Evolutionary conservation across 2,888 invertebrate species (phyloP).

Genomic region (Pseudeuparius sepicola): DNA sequence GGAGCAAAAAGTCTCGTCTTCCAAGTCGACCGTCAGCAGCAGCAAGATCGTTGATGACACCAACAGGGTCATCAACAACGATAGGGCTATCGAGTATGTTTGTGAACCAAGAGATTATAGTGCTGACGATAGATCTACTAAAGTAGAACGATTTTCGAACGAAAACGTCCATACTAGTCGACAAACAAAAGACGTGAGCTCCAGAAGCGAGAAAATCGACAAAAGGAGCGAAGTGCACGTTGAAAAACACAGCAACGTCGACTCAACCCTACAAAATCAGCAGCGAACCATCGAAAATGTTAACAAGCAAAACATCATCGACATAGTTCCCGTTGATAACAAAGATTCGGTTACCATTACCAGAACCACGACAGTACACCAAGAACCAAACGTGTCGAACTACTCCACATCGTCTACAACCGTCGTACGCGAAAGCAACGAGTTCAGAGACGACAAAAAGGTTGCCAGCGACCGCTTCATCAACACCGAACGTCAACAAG

Average conservation of each 20-base stretch:
- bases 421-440: conserved; percentile 14
- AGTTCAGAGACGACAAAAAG: conserved; percentile 18
- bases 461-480: conserved; percentile 25
- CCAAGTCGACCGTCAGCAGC: background rate
- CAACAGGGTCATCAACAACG: background rate
- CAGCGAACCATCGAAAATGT: conserved; percentile 7
- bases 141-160: too few relatives aligned
- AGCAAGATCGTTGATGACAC: background rate
- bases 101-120: conserved; percentile 8
- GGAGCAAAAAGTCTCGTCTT: conserved; percentile 17
- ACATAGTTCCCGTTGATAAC: conserved; percentile 7
- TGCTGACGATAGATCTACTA: too few relatives aligned
- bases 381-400: too few relatives aligned
- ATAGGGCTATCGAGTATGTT: conserved; percentile 3
- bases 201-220: too few relatives aligned
- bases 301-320: conserved; percentile 9
- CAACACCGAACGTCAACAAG: conserved; percentile 26
- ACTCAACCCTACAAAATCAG: too few relatives aligned
- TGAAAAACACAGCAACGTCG: too few relatives aligned
- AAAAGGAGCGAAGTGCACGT: too few relatives aligned
- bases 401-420: conserved; percentile 19
- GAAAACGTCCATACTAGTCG: too few relatives aligned
- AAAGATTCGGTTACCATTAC: conserved; percentile 14
- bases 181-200: too few relatives aligned
- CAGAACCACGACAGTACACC: conserved; percentile 16